Evolutionary conservation across 2,797 vertebrate genomes (phyloP).

Genomic region (Amphiprion clarkii): DNA sequence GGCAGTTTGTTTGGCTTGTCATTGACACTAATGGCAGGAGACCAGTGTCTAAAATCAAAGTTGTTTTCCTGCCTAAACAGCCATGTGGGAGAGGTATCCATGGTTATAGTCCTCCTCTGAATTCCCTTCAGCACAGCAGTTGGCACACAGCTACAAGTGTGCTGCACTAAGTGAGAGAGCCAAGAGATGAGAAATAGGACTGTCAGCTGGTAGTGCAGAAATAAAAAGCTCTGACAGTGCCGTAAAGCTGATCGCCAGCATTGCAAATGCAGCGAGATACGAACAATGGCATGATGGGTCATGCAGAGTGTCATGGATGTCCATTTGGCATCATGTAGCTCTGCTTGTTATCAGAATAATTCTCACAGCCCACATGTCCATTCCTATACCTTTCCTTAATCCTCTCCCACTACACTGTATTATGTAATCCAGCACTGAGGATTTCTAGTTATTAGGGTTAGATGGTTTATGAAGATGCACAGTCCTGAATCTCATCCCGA

Average conservation of each 20-base stretch:
- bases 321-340: constrained; percentile 9
- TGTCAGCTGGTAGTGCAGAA: constrained; percentile 19
- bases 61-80: constrained; percentile 60
- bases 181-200: constrained; percentile 28
- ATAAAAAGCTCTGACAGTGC: constrained; percentile 11
- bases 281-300: constrained; percentile 8
- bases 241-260: constrained; percentile 4
- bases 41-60: constrained; percentile 54
- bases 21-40: constrained; percentile 37
- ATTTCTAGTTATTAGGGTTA: constrained; percentile 38
- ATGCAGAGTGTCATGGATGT: constrained; percentile 17
- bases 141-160: constrained; percentile 61
- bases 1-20: constrained; percentile 59
- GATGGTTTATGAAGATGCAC: constrained; percentile 42
- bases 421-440: constrained; percentile 29
- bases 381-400: constrained; percentile 4
- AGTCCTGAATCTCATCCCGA: neutral
- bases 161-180: constrained; percentile 33
- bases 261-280: constrained; percentile 19
- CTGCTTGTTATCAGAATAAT: constrained; percentile 11
- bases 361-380: constrained; percentile 6
- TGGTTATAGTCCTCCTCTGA: constrained; percentile 66
- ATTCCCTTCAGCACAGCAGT: constrained; percentile 49
- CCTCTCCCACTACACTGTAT: constrained; percentile 7
- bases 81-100: constrained; percentile 72